Percentiles rank a stretch among this genome's conserved stretches.
These are phyloP conservation scores for Limosa lapponica DNA, from an alignment of 2,797 vertebrate species.

Conservation along the genomic window DNA sequence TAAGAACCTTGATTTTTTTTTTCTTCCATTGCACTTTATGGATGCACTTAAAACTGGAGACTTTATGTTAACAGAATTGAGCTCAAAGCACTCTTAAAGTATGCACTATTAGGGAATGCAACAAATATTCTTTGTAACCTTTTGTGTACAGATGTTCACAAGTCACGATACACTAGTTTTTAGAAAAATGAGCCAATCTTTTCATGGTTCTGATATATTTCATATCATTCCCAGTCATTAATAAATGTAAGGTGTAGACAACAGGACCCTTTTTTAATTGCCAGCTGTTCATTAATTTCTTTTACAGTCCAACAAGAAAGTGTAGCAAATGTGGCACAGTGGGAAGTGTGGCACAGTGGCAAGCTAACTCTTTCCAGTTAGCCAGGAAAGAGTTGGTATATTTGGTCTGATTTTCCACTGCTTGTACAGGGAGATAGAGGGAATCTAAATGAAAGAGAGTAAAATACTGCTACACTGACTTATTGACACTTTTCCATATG, in stretches of 20 bases:
- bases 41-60: not conserved
- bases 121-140: not conserved
- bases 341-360: not conserved
- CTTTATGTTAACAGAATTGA: not conserved
- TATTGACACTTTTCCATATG: not conserved
- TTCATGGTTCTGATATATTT: not conserved
- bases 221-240: not conserved
- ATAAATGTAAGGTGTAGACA: not conserved
- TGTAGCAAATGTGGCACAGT: not conserved
- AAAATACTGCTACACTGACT: rapidly evolving
- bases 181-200: not conserved
- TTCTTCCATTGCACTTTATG: not conserved
- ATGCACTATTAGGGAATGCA: not conserved
- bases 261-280: not conserved
- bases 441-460: not conserved
- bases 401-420: not conserved
- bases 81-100: not conserved
- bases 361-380: no score
- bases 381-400: not conserved
- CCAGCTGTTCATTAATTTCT: not conserved
- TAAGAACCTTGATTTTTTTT: not conserved
- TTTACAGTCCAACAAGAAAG: not conserved
- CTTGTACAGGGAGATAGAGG: not conserved
- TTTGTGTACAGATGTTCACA: not conserved
- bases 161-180: not conserved